Percentiles rank a stretch among this genome's conserved stretches.
Conservation (phyloP, 2,113 vertebrate genomes). For the Nannobrachium achirus region DNA sequence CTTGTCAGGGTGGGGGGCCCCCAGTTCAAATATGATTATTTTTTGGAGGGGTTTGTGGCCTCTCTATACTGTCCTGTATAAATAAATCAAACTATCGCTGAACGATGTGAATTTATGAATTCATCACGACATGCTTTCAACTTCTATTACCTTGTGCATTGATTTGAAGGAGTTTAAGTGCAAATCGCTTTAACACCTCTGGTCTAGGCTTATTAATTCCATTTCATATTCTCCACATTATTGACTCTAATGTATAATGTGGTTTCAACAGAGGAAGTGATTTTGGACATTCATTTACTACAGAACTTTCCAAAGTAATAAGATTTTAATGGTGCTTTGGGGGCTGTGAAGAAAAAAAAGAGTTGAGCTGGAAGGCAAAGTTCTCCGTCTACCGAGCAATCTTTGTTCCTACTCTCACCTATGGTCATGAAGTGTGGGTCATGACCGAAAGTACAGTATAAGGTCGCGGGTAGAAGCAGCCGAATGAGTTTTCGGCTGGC, state of each 20-base stretch:
- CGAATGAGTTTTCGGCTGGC: too few species aligned
- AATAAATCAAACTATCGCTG: too few species aligned
- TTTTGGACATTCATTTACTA: neutral
- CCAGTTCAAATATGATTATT: too few species aligned
- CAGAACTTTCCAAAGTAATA: neutral
- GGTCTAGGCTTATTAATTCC: neutral
- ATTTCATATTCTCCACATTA: neutral
- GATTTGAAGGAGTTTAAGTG: neutral
- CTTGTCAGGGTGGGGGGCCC: too few species aligned
- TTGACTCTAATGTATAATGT: slow-evolving; percentile 2
- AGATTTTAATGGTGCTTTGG: neutral
- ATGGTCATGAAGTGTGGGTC: too few species aligned
- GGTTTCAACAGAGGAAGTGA: neutral
- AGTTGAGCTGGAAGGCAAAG: too few species aligned
- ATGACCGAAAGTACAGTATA: too few species aligned
- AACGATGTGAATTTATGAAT: neutral
- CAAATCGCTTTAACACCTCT: neutral
- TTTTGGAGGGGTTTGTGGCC: too few species aligned
- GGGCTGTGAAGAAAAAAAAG: neutral
- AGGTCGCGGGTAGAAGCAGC: too few species aligned
- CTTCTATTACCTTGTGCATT: neutral
- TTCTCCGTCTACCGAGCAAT: too few species aligned
- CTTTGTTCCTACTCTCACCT: too few species aligned
- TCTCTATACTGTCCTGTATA: too few species aligned
- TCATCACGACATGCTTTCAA: neutral